Base-by-base conservation (phyloP, 2,113 vertebrate genomes). In the Tinamus guttatus region DNA sequence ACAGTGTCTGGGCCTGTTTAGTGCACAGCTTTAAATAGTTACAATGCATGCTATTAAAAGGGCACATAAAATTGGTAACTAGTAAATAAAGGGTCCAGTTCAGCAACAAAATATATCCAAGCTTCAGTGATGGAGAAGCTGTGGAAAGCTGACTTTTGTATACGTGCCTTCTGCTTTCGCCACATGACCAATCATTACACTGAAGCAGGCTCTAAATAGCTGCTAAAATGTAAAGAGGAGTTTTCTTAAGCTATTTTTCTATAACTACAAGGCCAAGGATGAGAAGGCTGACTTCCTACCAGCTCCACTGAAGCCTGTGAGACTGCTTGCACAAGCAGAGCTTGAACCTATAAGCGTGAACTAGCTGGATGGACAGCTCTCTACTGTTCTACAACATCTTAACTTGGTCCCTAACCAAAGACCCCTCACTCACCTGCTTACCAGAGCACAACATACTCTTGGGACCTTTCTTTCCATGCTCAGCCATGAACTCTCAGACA, bases 11-110 rank as follows among this genome's bases (percentile, higher is more conserved):
- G 79, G 56, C 60, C 76, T 81, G 76, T 91, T 95, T 88, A 94
- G 75, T 32, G 32, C 81, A 75, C 59, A 74, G 75, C 58, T 94
- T 95, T 94, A 83, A 91, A 82, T 20, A 89, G 78, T 89, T 94
- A 85, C 49, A 94, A 86, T 70, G 75, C 49, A 86, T 45, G 49
- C 73, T 91, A n/a, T 85, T 92, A 94, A 96, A 95, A 81, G 34
- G 36, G 65, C 32, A 30, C 49, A 65, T 94, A 88, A 95, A 90
- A 93, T 83, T 93, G 83, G 54, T 91, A 81, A 95, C 78, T 75
- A 76, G 65, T 71, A 87, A 93, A 94, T 93, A 82, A 88, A 85
- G 93, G 38, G 41, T 82, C 43, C 27, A 40, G 14, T 83, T 92
- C 89, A 88, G 52, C 78, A 70, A 81, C 47, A 91, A 85, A 69